Evolutionary conservation across 2,888 invertebrate species (phyloP), one percentile per base, ranked within the genome.

Genomic region (Tinea pellionella): DNA sequence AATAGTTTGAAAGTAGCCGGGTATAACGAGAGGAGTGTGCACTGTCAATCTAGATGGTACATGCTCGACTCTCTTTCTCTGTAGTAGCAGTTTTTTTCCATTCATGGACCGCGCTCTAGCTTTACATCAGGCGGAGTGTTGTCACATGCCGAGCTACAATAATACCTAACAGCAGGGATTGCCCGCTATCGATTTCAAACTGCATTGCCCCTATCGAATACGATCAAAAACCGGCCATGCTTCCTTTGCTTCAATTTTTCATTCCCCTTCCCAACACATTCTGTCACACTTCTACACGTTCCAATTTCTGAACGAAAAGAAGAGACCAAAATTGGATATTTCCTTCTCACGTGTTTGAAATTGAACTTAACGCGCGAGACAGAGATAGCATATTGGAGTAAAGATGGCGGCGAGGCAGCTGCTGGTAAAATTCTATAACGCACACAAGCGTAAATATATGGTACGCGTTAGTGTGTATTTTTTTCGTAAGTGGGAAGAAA

Each of bases 191-290:
- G 13, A 16, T 47, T 9, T 15, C 13, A n/a, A 16, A 47, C 13
- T 47, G 16, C 47, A 47, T n/a, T 47, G 47, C 47, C 47, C 47
- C 16, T 16, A 47, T 13, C 47, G 6, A 47, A 16, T 16, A 9
- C 8, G 12, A 47, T 37, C 37, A 15, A 47, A 47, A 47, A 47
- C 47, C 65, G 64, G 67, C 73, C 75, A 72, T 74, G 64, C 68
- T 72, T 73, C 66, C 68, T 47, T 70, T 60, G 75, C 78, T 77
- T 74, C 69, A 74, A 79, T 73, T 74, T 77, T 77, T 74, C 74
- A 76, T 78, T 78, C 80, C 84, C 84, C 82, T 78, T 73, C 77
- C 76, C 73, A 73, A 75, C 73, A 75, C 75, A 75, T 75, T 73
- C 67, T 69, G 67, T 68, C 69, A 68, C 67, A 64, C 13, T 57